A percentile compares a stretch with the other conserved stretches of the same genome.
phyloP scores from a whole-genome alignment of 2,888 invertebrate species.

The Erpobdella octoculata region DNA sequence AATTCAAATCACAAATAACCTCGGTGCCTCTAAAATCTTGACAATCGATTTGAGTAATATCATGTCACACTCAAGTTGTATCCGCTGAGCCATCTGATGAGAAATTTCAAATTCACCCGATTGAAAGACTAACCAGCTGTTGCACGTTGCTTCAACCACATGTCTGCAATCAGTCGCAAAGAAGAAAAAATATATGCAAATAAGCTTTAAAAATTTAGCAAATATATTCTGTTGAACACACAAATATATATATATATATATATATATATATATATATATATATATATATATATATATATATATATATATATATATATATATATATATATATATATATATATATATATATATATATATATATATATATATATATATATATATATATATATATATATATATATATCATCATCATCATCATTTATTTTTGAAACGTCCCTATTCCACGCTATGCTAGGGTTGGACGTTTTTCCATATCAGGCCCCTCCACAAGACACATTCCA shows the following conservation, averaged over 20 bases:
- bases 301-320: too few relatives aligned
- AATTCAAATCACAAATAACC: constrained; percentile 48
- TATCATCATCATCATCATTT: too few relatives aligned
- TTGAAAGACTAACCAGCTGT: constrained; percentile 61
- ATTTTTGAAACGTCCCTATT: too few relatives aligned
- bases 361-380: too few relatives aligned
- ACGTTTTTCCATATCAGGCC: too few relatives aligned
- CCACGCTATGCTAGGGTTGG: too few relatives aligned
- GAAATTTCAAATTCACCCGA: constrained; percentile 36
- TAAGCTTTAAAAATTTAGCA: not conserved
- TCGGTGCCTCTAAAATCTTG: constrained; percentile 65
- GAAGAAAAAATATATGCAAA: not conserved
- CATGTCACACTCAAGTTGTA: constrained; percentile 67
- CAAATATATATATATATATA: not conserved
- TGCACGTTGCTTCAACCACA: constrained; percentile 66
- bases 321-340: too few relatives aligned
- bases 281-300: too few relatives aligned
- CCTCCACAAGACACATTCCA: too few relatives aligned
- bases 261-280: not conserved
- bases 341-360: too few relatives aligned
- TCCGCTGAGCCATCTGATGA: constrained; percentile 56
- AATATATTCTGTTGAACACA: not conserved
- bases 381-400: too few relatives aligned
- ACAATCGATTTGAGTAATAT: constrained; percentile 65
- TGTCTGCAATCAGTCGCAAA: constrained; percentile 55